Evolutionary conservation across 2,888 invertebrate species (phyloP).

Genomic region (Nineta flava): DNA sequence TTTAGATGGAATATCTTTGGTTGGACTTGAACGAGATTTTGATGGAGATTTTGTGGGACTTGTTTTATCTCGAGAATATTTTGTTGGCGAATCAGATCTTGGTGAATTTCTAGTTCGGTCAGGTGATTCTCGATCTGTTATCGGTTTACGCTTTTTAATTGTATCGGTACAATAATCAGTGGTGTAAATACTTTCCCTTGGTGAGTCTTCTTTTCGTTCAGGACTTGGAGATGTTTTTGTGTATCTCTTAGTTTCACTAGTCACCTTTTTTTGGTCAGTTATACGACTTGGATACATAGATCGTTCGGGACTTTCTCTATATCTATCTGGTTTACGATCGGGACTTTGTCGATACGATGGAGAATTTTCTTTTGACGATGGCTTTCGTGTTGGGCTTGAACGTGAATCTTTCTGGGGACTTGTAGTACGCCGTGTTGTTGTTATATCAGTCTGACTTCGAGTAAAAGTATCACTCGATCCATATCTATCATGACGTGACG

Average conservation of each 20-base stretch:
- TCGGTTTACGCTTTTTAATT: neutral
- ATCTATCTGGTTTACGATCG: constrained; percentile 4
- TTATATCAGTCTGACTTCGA: constrained; percentile 24
- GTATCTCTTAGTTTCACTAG: constrained; percentile 16
- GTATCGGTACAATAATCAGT: constrained; percentile 1
- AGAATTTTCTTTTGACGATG: neutral
- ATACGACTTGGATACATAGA: neutral
- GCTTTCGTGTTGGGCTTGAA: constrained; percentile 4
- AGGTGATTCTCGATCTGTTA: neutral
- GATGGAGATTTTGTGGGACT: neutral
- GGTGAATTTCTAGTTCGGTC: too few relatives aligned
- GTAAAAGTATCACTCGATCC: constrained; percentile 22
- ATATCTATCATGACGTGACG: constrained; percentile 16
- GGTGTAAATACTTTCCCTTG: constrained; percentile 4
- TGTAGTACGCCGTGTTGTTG: constrained; percentile 15
- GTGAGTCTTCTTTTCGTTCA: constrained; percentile 4
- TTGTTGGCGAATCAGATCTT: too few relatives aligned
- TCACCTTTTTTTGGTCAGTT: constrained; percentile 19
- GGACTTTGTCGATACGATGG: constrained; percentile 16
- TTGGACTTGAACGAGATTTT: neutral
- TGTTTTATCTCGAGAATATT: neutral
- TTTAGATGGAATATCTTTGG: neutral
- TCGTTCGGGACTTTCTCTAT: neutral
- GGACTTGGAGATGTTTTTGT: constrained; percentile 17
- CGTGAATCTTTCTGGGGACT: constrained; percentile 14